Base-by-base conservation (phyloP, 2,797 vertebrate genomes). In the Hirundo rustica region DNA sequence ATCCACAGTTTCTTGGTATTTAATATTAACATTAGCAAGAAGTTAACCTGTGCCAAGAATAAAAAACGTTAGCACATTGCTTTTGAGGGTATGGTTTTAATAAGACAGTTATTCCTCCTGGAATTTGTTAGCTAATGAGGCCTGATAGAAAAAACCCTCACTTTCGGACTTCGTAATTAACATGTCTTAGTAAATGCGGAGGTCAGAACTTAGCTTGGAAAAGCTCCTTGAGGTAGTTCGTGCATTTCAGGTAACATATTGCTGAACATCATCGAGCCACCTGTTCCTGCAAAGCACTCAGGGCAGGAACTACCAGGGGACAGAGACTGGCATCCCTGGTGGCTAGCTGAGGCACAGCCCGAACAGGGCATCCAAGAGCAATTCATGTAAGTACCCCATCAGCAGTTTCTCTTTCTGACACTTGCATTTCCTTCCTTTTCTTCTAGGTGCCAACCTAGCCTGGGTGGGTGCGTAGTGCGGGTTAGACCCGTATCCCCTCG, bases 71-170 rank as follows among this genome's bases (percentile, higher is more conserved):
- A 91, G 75, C 58, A 45, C 58, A 16, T 53, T 62, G n/a, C 66
- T 94, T 93, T 81, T 55, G 40, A 93, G 76, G 29, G 51, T 78
- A 70, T 55, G 92, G 72, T 75, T 92, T 95, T 92, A 95, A 65
- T 75, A 78, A 75, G 85, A 67, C 50, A 66, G 50, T 26, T 95
- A 94, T 83, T 96, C 83, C 93, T 84, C 66, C 30, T 55, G 73
- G 79, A 95, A 94, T 93, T 64, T 70, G 25, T 68, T 93, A 94
- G 73, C 54, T 96, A 92, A 88, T 92, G 73, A 92, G 73, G 58
- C 66, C 79, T 66, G 62, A 90, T 21, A 71, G 40, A 66, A 89
- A 92, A 93, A 89, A 17, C 13, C 38, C 38, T 89, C 79, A 68
- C 51, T 89, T 93, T 86, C 45, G 36, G 70, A 93, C 73, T 92